Conservation (phyloP, 2,113 vertebrate genomes). For the Planiliza haematocheilus region DNA sequence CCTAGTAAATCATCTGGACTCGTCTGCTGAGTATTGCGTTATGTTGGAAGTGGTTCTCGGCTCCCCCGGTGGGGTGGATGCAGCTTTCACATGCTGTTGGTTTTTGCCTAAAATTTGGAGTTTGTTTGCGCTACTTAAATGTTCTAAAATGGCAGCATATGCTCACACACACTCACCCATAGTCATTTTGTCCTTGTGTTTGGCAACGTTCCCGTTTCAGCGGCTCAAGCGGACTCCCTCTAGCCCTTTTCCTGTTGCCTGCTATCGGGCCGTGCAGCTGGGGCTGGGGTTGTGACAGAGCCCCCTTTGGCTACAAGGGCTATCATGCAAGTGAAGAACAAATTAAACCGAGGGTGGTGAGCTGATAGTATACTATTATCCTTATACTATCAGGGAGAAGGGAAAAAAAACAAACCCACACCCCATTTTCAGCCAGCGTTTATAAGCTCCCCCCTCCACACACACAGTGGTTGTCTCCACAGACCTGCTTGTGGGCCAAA, state of each 20-base stretch:
- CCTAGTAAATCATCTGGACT: not conserved
- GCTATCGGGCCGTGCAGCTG: conserved; percentile 48
- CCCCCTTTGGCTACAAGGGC: not conserved
- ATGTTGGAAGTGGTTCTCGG: conserved; percentile 1
- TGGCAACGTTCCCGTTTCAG: conserved; percentile 21
- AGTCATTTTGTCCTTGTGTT: conserved; percentile 33
- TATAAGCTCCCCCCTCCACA: not conserved
- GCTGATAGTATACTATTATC: conserved; percentile 17
- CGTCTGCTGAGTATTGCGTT: not conserved
- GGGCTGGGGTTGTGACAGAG: conserved; percentile 16
- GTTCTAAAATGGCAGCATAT: conserved; percentile 40
- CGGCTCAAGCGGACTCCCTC: conserved; percentile 23
- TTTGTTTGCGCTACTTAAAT: conserved; percentile 25
- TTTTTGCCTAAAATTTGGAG: not conserved
- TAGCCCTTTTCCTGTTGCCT: conserved; percentile 18
- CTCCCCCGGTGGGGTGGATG: conserved; percentile 20
- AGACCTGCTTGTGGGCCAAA: conserved; percentile 16
- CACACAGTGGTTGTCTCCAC: conserved; percentile 16
- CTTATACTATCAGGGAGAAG: conserved; percentile 33
- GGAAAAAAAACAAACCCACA: not conserved
- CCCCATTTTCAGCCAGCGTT: conserved; percentile 20
- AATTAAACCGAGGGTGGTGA: not conserved
- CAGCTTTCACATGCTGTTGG: conserved; percentile 19
- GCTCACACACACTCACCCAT: conserved; percentile 5
- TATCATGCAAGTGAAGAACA: conserved; percentile 41